Evolutionary conservation across 2,797 vertebrate genomes (phyloP), one percentile per base, ranked within the genome.

Genomic region (Nyctibius grandis): DNA sequence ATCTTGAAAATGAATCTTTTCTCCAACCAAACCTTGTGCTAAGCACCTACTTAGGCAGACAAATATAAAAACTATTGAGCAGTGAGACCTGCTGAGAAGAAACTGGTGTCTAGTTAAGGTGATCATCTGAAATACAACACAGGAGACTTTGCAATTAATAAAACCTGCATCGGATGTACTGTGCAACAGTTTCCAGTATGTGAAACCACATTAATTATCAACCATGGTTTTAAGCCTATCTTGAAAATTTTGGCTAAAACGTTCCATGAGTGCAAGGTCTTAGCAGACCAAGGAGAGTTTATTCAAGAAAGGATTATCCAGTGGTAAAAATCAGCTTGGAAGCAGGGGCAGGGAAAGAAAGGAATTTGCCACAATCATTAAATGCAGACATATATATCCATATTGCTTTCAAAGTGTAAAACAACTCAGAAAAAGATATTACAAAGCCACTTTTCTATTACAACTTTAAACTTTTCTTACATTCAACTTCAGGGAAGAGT

Each of bases 251-350:
- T 77, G 33, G 12, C 19, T 87, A 59, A 86, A 79, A 45, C 1
- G 0, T 73, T 57, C 29, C 11, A 2, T 70, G 63, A 73, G 33
- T 45, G 22, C n/a, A 53, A 64, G 36, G 54, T 28, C 5, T 88
- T 72, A 94, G 67, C 44, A 83, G 77, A 89, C 50, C 70, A 95
- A 81, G 45, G 68, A 91, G 53, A 74, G 28, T 68, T 95, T 97
- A 90, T 68, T 96, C 59, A 91, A 88, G 85, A 90, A 16, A 93
- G 42, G 48, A 74, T 90, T 88, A 95, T 89, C 75, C 88, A 97
- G 45, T 45, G 42, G 76, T 80, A 95, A 94, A 94, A 96, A 89
- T 63, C 94, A 94, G 22, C 45, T 28, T 80, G 54, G 33, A 13
- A 77, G 20, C 0, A 2, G 4, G 5, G 29, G 3, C 12, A 79